These are phyloP conservation scores for Dasyornis broadbenti DNA, from an alignment of 2,113 vertebrate genomes.

Conservation along the genomic window DNA sequence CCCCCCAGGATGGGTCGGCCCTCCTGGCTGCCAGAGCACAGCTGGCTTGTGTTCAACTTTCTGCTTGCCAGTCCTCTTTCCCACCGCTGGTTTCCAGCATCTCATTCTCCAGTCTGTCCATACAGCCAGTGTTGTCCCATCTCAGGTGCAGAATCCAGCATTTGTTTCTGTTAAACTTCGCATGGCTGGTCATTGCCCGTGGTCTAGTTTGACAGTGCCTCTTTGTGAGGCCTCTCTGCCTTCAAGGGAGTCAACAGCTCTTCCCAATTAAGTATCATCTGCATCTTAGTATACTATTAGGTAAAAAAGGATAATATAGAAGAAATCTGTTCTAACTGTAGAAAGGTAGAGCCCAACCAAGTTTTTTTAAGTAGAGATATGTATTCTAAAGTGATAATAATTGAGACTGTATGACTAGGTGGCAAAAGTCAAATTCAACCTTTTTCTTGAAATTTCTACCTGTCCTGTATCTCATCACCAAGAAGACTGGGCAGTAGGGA, in stretches of 20 bases:
- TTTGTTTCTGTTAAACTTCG: background rate
- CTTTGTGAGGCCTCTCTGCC: background rate
- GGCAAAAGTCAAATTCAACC: background rate
- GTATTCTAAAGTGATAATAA: background rate
- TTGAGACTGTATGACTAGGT: background rate
- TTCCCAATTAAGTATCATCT: background rate
- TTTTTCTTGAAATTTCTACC: background rate
- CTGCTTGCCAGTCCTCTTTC: background rate
- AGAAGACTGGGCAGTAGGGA: background rate
- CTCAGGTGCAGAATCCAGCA: background rate
- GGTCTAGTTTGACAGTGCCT: background rate
- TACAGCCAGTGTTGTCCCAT: background rate
- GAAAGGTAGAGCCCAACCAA: background rate
- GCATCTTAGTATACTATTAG: background rate
- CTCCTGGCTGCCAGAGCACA: background rate
- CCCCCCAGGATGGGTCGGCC: rapidly evolving
- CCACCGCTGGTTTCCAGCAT: background rate
- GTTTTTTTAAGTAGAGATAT: background rate
- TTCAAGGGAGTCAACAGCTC: background rate
- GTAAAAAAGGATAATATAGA: background rate
- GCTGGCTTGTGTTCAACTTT: background rate
- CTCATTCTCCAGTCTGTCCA: background rate
- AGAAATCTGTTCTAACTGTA: background rate
- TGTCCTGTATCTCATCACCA: background rate
- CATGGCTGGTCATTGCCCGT: background rate